A percentile compares a stretch with the other conserved stretches of the same genome.
Evolutionary conservation across 2,888 invertebrate genomes (phyloP).

Genomic region (Dryococelus australis): DNA sequence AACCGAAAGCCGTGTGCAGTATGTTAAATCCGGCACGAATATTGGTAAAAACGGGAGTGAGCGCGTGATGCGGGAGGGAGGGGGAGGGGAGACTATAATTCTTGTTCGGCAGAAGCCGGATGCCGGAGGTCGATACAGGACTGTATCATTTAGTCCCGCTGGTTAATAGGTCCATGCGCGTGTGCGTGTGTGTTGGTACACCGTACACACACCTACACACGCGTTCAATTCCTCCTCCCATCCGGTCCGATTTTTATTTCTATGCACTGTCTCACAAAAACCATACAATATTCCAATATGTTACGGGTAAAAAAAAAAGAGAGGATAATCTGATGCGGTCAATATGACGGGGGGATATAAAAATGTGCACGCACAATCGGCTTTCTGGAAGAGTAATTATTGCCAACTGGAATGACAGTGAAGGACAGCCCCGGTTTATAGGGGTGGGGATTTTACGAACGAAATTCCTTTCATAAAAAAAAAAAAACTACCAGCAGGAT

Average conservation of each 20-base stretch:
- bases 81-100: neutral
- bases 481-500: too few species aligned
- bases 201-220: neutral
- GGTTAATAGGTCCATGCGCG: neutral
- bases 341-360: neutral
- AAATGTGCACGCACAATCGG: neutral
- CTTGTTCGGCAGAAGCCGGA: neutral
- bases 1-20: neutral
- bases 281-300: neutral
- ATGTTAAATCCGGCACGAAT: neutral
- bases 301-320: neutral
- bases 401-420: neutral
- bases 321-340: neutral
- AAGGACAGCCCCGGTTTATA: neutral
- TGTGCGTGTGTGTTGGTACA: neutral
- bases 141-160: neutral
- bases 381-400: slow-evolving; percentile 10
- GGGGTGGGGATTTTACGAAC: too few species aligned
- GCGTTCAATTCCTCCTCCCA: neutral
- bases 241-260: neutral
- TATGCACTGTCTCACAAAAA: neutral
- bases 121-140: neutral
- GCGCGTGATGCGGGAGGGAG: neutral
- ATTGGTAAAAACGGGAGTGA: neutral
- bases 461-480: too few species aligned